Conservation (phyloP, 2,113 vertebrate species). For the Chlamydotis undulata region DNA sequence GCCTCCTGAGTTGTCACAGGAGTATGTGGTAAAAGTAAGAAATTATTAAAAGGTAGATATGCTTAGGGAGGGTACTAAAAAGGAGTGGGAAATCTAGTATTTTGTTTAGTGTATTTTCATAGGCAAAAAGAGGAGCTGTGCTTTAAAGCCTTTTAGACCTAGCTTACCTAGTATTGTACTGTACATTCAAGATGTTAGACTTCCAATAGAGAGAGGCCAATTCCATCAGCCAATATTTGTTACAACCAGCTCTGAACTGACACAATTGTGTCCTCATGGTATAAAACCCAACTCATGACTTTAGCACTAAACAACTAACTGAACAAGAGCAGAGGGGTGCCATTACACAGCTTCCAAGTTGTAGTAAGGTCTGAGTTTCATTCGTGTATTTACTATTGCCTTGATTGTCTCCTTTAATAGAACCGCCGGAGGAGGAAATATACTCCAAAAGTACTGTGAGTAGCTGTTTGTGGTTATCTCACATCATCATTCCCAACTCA, state of each 20-base stretch:
- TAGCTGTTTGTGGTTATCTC: constrained; percentile 57
- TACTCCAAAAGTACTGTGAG: background rate
- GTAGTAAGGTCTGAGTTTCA: background rate
- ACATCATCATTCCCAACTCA: constrained; percentile 11
- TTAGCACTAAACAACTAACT: background rate
- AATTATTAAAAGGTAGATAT: background rate
- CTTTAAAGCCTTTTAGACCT: background rate
- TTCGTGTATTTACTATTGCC: background rate
- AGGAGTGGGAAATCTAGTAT: background rate
- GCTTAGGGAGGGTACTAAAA: background rate
- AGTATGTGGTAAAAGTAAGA: background rate
- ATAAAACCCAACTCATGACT: background rate
- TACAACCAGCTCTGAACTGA: background rate
- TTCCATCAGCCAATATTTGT: background rate
- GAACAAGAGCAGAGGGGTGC: background rate
- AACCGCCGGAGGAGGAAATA: background rate
- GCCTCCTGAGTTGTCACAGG: background rate
- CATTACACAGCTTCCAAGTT: background rate
- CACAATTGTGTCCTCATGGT: background rate
- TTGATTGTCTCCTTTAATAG: background rate
- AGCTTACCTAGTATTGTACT: background rate
- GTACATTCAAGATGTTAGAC: background rate
- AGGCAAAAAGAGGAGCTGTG: background rate
- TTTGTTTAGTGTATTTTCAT: background rate
- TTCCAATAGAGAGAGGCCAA: background rate